Evolutionary conservation across 2,113 vertebrate species (phyloP).

Genomic region (Myxocyprinus asiaticus): DNA sequence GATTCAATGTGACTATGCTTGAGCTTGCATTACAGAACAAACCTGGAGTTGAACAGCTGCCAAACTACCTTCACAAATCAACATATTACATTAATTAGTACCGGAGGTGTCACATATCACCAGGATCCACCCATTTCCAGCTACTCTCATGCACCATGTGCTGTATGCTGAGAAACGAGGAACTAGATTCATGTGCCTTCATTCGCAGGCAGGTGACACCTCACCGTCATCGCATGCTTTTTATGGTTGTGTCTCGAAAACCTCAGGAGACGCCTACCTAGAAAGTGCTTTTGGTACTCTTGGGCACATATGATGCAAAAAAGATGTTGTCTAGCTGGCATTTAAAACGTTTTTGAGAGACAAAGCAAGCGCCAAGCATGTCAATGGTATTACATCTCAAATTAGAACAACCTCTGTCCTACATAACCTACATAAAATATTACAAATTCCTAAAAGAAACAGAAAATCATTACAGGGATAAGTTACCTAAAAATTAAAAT

Average conservation of each 20-base stretch:
- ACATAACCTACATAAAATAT: too few relatives aligned
- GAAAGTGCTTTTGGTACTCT: neutral
- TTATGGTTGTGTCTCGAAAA: neutral
- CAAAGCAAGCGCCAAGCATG: too few relatives aligned
- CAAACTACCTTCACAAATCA: neutral
- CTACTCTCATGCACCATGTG: slow-evolving; percentile 16
- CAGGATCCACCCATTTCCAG: neutral
- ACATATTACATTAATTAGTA: neutral
- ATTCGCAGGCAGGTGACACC: slow-evolving; percentile 19
- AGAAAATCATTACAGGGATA: too few relatives aligned
- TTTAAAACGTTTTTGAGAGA: too few relatives aligned
- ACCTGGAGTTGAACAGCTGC: neutral
- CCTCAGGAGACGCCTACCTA: neutral
- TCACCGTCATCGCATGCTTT: neutral
- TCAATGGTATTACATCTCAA: too few relatives aligned
- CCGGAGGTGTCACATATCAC: neutral
- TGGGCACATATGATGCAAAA: neutral
- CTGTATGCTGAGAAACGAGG: neutral
- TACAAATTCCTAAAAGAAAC: too few relatives aligned
- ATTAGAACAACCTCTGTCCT: too few relatives aligned
- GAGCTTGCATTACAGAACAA: neutral
- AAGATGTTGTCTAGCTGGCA: too few relatives aligned
- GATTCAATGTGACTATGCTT: neutral
- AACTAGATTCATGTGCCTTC: slow-evolving; percentile 1
- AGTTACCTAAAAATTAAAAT: too few relatives aligned